Evolutionary conservation across 2,113 vertebrate genomes (phyloP), one percentile per base, ranked within the genome.

Genomic region (Elephantulus edwardii): DNA sequence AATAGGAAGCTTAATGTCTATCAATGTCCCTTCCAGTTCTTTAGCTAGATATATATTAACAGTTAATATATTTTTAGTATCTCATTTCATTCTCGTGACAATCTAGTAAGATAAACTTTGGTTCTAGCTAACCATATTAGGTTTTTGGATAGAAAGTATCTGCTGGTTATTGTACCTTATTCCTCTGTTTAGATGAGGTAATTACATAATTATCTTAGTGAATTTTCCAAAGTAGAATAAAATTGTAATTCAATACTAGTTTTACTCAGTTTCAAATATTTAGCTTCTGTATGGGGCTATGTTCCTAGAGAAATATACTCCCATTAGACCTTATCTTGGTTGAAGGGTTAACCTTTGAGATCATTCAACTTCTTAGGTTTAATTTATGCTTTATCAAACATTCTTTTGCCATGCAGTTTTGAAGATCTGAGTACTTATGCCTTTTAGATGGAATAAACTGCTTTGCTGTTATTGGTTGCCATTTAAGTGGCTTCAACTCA

Each of bases 61-160:
- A 52, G 58, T 87, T 92, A 74, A 79, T 50, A 80, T 80, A 90
- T 7, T 84, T 72, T 76, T 19, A 93, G 22, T 44, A 84, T 62
- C 7, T 50, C 78, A 89, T 44, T 71, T 35, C 74, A 64, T 84
- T 91, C 40, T 87, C 0, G 33, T 50, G 58, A 26, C 33, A 83
- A 70, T 13, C 44, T 64, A 38, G n/a, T 60, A 80, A 89, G 28
- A 50, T 14, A 85, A 54, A 76, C 20, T 85, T 90, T 52, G n/a
- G n/a, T 42, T 30, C 38, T 6, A 64, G 13, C 60, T 83, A 35
- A 52, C 11, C 28, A n/a, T 0, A 30, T 26, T 38, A 60, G 0
- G 28, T 82, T 42, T 88, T 86, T 86, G 24, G 10, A 46, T 71
- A 83, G 26, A n/a, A 68, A 76, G 12, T 64, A 2, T 77, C 10